Evolutionary conservation across 2,797 vertebrate genomes (phyloP).

Genomic region (Pitangus sulphuratus): DNA sequence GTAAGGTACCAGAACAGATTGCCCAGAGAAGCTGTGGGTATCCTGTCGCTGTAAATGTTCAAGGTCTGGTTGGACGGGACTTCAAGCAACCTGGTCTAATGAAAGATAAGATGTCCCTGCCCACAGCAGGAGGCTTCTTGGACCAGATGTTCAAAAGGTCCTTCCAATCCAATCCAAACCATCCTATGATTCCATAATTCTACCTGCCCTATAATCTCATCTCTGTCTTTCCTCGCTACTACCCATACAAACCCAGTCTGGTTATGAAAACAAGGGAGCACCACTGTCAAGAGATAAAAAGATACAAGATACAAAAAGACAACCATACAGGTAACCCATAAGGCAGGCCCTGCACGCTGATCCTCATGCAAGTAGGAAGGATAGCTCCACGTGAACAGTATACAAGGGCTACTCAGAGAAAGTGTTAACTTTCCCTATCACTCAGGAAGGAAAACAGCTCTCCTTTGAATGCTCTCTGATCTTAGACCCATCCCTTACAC

Average conservation of each 20-base stretch:
- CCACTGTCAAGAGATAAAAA: background rate
- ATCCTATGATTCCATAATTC: background rate
- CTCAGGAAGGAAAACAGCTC: background rate
- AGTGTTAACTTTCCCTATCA: background rate
- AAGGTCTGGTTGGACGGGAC: background rate
- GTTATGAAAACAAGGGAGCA: background rate
- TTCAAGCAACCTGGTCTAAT: background rate
- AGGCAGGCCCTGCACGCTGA: background rate
- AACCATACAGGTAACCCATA: background rate
- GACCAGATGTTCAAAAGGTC: background rate
- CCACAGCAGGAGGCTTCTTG: background rate
- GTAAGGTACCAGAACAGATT: background rate
- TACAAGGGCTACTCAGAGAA: background rate
- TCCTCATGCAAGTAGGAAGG: rapidly evolving
- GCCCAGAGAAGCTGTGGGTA: background rate
- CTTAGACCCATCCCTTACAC: background rate
- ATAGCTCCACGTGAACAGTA: background rate
- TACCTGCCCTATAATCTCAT: background rate
- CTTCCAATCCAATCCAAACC: background rate
- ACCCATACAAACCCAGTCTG: background rate
- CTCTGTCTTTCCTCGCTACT: background rate
- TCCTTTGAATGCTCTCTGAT: background rate
- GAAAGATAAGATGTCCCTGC: background rate
- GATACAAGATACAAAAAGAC: background rate
- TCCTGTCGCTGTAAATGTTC: background rate